Evolutionary conservation across 2,113 vertebrate genomes (phyloP).

Genomic region (Asarcornis scutulata): DNA sequence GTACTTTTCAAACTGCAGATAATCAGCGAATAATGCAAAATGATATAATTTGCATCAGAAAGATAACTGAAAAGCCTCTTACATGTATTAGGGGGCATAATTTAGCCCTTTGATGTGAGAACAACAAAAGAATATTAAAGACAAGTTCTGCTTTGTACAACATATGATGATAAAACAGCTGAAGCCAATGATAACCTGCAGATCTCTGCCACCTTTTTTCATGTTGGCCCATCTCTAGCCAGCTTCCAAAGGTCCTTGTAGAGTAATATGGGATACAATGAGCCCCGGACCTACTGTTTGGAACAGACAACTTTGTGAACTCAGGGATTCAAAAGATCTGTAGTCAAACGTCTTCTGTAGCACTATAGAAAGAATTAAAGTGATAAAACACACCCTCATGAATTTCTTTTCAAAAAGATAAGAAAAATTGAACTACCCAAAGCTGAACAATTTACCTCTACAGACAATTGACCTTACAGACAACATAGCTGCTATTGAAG

Average conservation of each 20-base stretch:
- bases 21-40: constrained; percentile 42
- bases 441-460: background rate
- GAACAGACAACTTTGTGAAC: background rate
- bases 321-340: background rate
- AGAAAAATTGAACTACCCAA: background rate
- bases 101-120: constrained; percentile 34
- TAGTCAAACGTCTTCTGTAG: background rate
- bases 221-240: background rate
- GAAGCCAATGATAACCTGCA: background rate
- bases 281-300: background rate
- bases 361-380: background rate
- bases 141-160: constrained; percentile 1
- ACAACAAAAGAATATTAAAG: constrained; percentile 23
- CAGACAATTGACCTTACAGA: background rate
- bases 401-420: background rate
- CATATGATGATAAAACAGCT: background rate
- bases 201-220: background rate
- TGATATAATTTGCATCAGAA: constrained; percentile 45
- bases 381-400: background rate
- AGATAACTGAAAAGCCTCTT: constrained; percentile 41
- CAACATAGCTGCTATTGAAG: background rate
- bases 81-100: constrained; percentile 20
- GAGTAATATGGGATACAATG: background rate
- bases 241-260: background rate
- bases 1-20: constrained; percentile 25